These are phyloP conservation scores for Abrostola tripartita DNA, from an alignment of 2,888 invertebrate species.

Conservation along the genomic window DNA sequence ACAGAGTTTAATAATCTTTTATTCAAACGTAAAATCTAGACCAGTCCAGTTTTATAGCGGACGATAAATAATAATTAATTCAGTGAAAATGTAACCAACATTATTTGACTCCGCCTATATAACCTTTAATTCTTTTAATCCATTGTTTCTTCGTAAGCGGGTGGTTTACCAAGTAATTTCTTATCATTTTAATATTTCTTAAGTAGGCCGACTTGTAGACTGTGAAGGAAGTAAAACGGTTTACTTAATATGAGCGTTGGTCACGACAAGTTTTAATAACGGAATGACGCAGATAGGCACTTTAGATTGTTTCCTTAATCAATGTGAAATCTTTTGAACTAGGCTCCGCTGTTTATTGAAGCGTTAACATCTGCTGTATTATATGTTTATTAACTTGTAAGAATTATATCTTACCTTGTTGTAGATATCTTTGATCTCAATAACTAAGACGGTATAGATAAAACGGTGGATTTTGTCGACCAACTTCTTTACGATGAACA, in stretches of 20 bases:
- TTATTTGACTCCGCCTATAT: constrained; percentile 18
- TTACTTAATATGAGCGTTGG: constrained; percentile 57
- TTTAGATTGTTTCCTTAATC: constrained; percentile 44
- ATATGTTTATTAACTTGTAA: no score
- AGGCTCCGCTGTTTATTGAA: constrained; percentile 24
- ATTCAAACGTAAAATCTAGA: constrained; percentile 30
- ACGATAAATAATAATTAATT: constrained; percentile 29
- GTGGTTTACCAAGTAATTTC: constrained; percentile 41
- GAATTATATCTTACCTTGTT: no score
- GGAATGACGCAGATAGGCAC: constrained; percentile 44
- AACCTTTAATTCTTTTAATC: constrained; percentile 31
- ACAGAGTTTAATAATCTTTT: constrained; percentile 10
- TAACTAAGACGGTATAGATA: no score
- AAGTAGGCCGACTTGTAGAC: constrained; percentile 52
- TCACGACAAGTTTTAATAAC: constrained; percentile 64
- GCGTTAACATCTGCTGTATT: constrained; percentile 3
- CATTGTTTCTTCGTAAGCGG: constrained; percentile 26
- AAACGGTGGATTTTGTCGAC: no score
- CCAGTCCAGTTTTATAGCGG: constrained; percentile 15
- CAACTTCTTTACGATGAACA: no score
- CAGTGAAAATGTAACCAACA: constrained; percentile 19
- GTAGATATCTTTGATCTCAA: no score
- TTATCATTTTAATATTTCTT: constrained; percentile 55
- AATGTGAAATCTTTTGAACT: constrained; percentile 41
- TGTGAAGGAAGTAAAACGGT: constrained; percentile 58